Conservation (phyloP, 2,113 vertebrate species). For the Pogona vitticeps region DNA sequence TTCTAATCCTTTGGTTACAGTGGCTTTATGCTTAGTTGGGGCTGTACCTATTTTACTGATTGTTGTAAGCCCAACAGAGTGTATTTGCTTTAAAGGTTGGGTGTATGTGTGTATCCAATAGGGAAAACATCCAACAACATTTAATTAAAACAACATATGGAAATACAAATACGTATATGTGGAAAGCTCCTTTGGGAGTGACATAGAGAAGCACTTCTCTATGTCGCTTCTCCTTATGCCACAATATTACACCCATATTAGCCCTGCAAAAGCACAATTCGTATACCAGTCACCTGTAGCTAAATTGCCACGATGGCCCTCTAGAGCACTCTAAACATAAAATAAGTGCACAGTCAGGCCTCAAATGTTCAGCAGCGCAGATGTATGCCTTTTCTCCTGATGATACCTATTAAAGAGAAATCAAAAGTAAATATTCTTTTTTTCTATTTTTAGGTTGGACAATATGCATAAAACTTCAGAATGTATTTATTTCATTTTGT, state of each 20-base stretch:
- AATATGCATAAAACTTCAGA: constrained; percentile 57
- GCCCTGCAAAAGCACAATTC: constrained; percentile 34
- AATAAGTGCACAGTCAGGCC: constrained; percentile 51
- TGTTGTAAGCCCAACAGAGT: no score
- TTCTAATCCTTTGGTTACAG: background rate
- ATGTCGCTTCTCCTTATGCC: background rate
- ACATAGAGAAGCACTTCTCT: background rate
- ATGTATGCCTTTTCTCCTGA: constrained; percentile 42
- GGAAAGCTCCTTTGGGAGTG: background rate
- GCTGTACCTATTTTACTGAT: no score
- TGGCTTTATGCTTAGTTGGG: background rate
- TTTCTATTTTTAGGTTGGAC: constrained; percentile 49
- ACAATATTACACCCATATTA: constrained; percentile 6
- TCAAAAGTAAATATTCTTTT: constrained; percentile 54
- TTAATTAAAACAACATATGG: background rate
- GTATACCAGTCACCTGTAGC: constrained; percentile 14
- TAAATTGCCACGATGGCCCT: background rate
- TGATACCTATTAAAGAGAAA: constrained; percentile 61
- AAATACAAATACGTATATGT: background rate
- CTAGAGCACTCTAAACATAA: constrained; percentile 31
- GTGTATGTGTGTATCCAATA: background rate
- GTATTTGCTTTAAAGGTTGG: background rate
- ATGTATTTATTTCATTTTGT: constrained; percentile 59
- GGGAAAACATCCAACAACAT: background rate
- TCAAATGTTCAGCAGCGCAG: constrained; percentile 38